Conservation (phyloP, 1,140 invertebrate genomes). For the Rhysida immarginata region DNA sequence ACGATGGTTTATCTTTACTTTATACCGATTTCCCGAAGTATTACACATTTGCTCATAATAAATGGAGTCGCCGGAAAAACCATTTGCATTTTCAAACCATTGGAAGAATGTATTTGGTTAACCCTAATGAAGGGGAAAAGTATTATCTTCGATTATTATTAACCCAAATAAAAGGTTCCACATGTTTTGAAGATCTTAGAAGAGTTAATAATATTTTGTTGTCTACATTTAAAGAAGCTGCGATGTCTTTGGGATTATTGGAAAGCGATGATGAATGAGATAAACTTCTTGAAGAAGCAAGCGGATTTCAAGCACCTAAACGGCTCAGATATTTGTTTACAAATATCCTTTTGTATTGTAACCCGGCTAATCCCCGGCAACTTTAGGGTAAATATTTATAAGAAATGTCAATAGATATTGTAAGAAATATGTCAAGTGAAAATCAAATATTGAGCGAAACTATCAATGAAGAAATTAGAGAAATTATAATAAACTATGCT, state of each 20-base stretch:
- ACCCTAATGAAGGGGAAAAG: constrained; percentile 28
- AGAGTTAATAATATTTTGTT: constrained; percentile 30
- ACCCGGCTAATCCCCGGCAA: constrained; percentile 9
- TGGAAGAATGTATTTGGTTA: constrained; percentile 26
- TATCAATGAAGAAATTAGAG: neutral
- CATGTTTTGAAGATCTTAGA: constrained; percentile 26
- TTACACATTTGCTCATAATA: too few species aligned
- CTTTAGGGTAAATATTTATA: constrained; percentile 14
- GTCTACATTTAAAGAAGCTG: constrained; percentile 27
- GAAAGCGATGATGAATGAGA: constrained; percentile 28
- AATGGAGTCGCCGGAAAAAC: too few species aligned
- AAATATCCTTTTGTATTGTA: constrained; percentile 29
- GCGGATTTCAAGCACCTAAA: constrained; percentile 25
- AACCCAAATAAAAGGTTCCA: constrained; percentile 30
- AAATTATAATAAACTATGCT: constrained; percentile 4
- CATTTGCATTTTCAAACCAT: constrained; percentile 18
- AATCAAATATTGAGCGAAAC: neutral
- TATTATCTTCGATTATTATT: constrained; percentile 31
- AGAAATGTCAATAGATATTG: constrained; percentile 5
- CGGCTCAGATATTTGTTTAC: too few species aligned
- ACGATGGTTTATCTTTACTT: too few species aligned
- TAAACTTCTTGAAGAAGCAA: constrained; percentile 24
- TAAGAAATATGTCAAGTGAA: neutral
- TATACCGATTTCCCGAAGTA: too few species aligned
- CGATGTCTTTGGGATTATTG: constrained; percentile 24